These are phyloP conservation scores for Branchinecta lindahli DNA, from an alignment of 1,140 invertebrate genomes.

Conservation along the genomic window DNA sequence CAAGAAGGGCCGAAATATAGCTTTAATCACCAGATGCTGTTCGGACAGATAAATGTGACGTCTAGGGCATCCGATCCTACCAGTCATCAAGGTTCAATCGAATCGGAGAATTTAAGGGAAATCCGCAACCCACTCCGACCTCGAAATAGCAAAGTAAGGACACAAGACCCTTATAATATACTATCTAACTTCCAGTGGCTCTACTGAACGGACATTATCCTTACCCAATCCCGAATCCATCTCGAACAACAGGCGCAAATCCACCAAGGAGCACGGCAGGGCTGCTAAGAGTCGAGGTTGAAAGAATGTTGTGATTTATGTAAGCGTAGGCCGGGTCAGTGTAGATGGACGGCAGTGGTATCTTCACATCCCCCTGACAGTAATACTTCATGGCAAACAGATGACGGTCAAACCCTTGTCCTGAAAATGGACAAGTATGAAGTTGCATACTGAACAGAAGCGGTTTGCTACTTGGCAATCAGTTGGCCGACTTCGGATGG, in stretches of 20 bases:
- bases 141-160: too few relatives aligned
- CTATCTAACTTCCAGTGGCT: too few relatives aligned
- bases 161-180: too few relatives aligned
- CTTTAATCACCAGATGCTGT: too few relatives aligned
- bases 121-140: too few relatives aligned
- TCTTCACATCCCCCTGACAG: conserved; percentile 30
- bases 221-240: conserved; percentile 84
- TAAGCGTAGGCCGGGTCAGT: conserved; percentile 58
- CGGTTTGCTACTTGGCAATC: background rate
- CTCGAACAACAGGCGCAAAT: conserved; percentile 76
- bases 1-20: too few relatives aligned
- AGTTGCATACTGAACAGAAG: conserved; percentile 16
- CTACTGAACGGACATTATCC: conserved; percentile 26
- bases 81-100: too few relatives aligned
- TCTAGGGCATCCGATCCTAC: too few relatives aligned
- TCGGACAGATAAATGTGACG: too few relatives aligned
- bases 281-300: conserved; percentile 82
- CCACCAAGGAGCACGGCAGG: conserved; percentile 73
- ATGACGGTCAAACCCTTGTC: conserved; percentile 91
- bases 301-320: conserved; percentile 83
- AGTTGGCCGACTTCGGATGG: too few relatives aligned
- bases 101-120: too few relatives aligned
- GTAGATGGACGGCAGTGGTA: conserved; percentile 48
- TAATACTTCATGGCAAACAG: conserved; percentile 63
- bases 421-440: conserved; percentile 30